Percentiles rank a stretch among this genome's conserved stretches.
Conservation (phyloP, 2,888 invertebrate genomes). For the Heteromurus nitidus region DNA sequence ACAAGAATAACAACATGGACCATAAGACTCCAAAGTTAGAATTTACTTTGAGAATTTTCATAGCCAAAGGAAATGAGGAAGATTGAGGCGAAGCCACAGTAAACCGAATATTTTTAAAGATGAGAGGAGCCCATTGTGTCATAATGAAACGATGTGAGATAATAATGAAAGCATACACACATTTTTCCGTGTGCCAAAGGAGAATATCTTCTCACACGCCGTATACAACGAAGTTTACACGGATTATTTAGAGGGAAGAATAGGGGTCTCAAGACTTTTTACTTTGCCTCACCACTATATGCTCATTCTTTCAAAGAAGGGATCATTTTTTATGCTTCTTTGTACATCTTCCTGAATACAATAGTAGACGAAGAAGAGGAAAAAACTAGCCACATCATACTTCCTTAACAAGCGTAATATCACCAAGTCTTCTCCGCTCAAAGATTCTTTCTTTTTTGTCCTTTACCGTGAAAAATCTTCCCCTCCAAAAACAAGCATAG, state of each 20-base stretch:
- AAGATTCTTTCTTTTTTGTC: conserved; percentile 38
- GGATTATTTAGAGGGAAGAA: conserved; percentile 15
- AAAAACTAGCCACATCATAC: conserved; percentile 31
- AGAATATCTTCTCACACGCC: conserved; percentile 54
- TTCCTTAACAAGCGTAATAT: conserved; percentile 45
- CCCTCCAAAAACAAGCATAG: conserved; percentile 47
- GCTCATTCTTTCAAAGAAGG: conserved; percentile 36
- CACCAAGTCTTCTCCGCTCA: background rate
- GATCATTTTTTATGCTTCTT: conserved; percentile 23
- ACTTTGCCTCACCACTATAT: conserved; percentile 16
- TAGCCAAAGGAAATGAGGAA: no score
- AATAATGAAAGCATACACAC: conserved; percentile 39
- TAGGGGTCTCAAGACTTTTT: background rate
- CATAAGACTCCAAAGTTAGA: no score
- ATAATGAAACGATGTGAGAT: conserved; percentile 8
- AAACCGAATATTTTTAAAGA: conserved; percentile 28
- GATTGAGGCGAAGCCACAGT: no score
- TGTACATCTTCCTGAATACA: background rate
- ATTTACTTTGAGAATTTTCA: no score
- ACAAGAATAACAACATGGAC: no score
- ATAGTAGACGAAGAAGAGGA: background rate
- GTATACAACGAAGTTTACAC: conserved; percentile 26
- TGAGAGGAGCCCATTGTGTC: conserved; percentile 37
- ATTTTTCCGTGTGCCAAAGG: conserved; percentile 43
- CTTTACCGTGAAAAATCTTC: conserved; percentile 52